A percentile compares a stretch with the other conserved stretches of the same genome.
Conservation (phyloP, 1,140 invertebrate genomes). For the Cherax destructor region DNA sequence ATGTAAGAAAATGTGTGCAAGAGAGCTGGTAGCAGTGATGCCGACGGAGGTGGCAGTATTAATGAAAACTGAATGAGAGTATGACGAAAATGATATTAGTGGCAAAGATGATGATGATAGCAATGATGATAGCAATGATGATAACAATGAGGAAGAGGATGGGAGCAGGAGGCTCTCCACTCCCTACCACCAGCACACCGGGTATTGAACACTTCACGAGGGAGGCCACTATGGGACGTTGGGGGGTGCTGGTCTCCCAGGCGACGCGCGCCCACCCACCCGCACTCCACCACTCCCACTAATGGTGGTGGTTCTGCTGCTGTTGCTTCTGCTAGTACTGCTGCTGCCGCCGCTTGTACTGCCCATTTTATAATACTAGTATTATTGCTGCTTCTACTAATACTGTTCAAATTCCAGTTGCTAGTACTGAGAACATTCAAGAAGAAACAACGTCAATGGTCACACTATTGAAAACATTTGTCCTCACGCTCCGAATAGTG, state of each 20-base stretch:
- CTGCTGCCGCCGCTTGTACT: neutral
- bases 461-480: too few species aligned
- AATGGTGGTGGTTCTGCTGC: neutral
- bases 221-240: neutral
- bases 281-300: neutral
- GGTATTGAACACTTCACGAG: neutral
- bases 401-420: neutral
- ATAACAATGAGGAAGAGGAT: too few species aligned
- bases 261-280: neutral
- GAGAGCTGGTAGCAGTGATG: neutral
- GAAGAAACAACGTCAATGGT: too few species aligned
- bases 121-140: too few species aligned
- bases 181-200: neutral
- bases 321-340: neutral
- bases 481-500: too few species aligned
- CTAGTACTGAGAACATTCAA: neutral
- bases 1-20: too few species aligned
- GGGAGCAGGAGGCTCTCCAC: neutral
- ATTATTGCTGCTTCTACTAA: neutral
- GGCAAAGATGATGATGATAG: too few species aligned
- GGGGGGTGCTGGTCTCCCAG: constrained; percentile 2
- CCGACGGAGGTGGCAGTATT: too few species aligned
- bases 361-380: neutral
- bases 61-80: too few species aligned
- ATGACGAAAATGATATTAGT: too few species aligned